phyloP scores from a whole-genome alignment of 2,797 vertebrate species.

The Mormyrops attenuatus region DNA sequence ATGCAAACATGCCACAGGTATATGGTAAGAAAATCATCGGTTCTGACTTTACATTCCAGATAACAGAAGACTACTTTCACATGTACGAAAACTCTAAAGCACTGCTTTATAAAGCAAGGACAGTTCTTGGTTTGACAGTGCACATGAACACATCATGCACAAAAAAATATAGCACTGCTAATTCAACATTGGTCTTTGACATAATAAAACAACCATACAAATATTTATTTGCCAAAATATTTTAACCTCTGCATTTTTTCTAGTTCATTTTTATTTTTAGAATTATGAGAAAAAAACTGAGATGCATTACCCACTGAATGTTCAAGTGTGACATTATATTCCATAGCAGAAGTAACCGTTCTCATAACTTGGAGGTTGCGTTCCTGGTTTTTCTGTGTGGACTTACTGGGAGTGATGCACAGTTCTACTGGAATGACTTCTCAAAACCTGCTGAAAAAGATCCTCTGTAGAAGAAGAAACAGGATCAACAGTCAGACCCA shows the following conservation, averaged over 20 bases:
- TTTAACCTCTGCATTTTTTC: conserved; percentile 19
- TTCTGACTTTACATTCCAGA: conserved; percentile 31
- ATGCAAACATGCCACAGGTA: conserved; percentile 56
- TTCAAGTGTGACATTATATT: conserved; percentile 26
- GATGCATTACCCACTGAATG: conserved; percentile 32
- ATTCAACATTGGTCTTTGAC: conserved; percentile 24
- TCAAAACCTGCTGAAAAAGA: conserved; percentile 58
- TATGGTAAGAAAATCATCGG: conserved; percentile 31
- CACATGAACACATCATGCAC: conserved; percentile 32
- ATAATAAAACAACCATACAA: conserved; percentile 33
- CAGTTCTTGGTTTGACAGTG: conserved; percentile 19
- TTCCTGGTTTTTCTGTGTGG: neutral
- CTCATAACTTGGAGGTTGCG: conserved; percentile 16
- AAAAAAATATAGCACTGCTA: neutral
- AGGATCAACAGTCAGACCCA: neutral
- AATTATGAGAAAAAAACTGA: conserved; percentile 21
- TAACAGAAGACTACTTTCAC: conserved; percentile 21
- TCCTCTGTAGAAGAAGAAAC: conserved; percentile 49
- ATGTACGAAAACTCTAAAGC: conserved; percentile 32
- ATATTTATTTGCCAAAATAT: conserved; percentile 26
- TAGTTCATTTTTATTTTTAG: conserved; percentile 14
- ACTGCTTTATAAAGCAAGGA: conserved; percentile 23
- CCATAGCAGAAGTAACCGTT: conserved; percentile 22
- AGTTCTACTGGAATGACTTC: conserved; percentile 58
- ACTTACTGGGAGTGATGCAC: conserved; percentile 48